phyloP scores from a whole-genome alignment of 2,888 invertebrate species.

The Bugula neritina region DNA sequence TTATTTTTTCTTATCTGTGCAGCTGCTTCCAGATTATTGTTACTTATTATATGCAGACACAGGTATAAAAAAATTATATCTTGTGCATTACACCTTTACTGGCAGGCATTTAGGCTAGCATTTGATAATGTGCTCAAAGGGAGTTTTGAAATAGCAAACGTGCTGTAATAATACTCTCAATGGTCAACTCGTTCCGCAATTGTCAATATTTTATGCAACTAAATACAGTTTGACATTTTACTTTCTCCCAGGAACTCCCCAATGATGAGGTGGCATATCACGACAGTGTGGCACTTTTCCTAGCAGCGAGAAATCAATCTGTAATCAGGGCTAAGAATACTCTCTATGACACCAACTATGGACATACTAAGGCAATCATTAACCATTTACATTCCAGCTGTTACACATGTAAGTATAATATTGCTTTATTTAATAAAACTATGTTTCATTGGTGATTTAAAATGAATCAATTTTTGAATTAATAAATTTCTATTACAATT shows the following conservation, averaged over 20 bases:
- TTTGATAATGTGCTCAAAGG: too few relatives aligned
- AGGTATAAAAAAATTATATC: too few relatives aligned
- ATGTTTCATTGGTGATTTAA: too few relatives aligned
- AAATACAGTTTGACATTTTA: not conserved
- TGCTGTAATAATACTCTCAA: not conserved
- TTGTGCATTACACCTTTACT: too few relatives aligned
- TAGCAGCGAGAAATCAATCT: not conserved
- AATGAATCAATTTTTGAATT: too few relatives aligned
- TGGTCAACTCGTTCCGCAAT: not conserved
- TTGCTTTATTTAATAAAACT: too few relatives aligned
- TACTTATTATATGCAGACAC: not conserved
- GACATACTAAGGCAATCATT: not conserved
- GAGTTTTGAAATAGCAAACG: not conserved
- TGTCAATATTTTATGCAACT: too few relatives aligned
- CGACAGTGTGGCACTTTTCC: not conserved
- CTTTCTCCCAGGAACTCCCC: not conserved
- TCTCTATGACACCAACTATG: not conserved
- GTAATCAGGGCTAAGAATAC: not conserved
- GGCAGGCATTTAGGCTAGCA: too few relatives aligned
- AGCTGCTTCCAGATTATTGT: not conserved
- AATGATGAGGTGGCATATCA: not conserved
- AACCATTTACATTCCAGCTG: not conserved
- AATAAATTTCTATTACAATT: too few relatives aligned
- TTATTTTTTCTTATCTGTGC: too few relatives aligned
- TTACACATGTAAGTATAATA: not conserved